Evolutionary conservation across 2,797 vertebrate species (phyloP).

Genomic region (Rhabdophis nuchalis): DNA sequence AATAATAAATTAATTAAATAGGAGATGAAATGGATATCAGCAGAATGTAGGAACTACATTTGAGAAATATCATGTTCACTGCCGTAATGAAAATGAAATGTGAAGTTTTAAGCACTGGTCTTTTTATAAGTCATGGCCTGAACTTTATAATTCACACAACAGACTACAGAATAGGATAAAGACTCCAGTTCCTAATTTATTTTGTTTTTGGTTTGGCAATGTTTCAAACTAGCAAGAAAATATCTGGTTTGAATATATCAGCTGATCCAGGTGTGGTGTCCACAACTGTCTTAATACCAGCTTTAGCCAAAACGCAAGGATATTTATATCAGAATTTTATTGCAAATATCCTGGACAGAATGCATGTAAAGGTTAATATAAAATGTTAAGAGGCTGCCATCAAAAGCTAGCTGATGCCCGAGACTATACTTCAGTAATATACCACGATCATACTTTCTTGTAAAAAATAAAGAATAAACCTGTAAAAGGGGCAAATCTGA

Average conservation of each 20-base stretch:
- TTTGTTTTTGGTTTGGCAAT: not conserved
- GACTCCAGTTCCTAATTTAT: not conserved
- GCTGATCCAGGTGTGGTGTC: not conserved
- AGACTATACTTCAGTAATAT: not conserved
- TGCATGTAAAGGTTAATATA: not conserved
- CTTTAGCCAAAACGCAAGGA: not conserved
- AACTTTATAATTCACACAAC: not conserved
- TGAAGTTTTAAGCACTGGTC: not conserved
- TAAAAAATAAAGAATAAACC: not conserved
- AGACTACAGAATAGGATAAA: not conserved
- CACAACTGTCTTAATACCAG: not conserved
- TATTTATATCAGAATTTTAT: not conserved
- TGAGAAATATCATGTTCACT: not conserved
- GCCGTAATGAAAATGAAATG: not conserved
- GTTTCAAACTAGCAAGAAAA: not conserved
- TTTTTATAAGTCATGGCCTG: not conserved
- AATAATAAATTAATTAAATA: constrained; percentile 14
- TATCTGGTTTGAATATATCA: not conserved
- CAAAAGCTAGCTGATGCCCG: not conserved
- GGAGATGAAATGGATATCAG: constrained; percentile 22
- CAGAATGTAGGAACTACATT: not conserved
- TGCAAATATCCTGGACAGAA: not conserved
- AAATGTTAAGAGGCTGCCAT: not conserved
- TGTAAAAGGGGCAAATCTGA: not conserved
- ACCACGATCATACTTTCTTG: not conserved